Evolutionary conservation across 2,888 invertebrate species (phyloP).

Genomic region (Cataglyphis albicans): DNA sequence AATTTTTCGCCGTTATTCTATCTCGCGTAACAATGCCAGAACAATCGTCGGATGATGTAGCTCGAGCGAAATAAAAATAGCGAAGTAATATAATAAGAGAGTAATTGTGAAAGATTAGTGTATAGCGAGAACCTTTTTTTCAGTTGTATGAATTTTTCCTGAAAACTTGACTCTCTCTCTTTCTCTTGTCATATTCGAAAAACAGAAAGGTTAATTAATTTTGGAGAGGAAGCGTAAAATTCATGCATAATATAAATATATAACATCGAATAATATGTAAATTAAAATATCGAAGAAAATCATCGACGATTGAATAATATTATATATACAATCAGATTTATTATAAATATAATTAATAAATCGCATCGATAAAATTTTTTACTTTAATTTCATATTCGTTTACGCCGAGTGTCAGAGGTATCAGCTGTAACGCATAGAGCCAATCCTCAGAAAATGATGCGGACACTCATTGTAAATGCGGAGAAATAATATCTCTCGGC

Average conservation of each 20-base stretch:
- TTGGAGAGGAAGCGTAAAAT: too few species aligned
- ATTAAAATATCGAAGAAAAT: too few species aligned
- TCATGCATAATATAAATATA: too few species aligned
- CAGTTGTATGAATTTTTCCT: not conserved
- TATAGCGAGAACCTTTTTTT: not conserved
- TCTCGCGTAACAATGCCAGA: not conserved
- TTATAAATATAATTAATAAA: too few species aligned
- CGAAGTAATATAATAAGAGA: not conserved
- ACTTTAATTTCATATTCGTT: too few species aligned
- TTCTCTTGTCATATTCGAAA: too few species aligned
- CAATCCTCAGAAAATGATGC: not conserved
- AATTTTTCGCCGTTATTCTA: not conserved
- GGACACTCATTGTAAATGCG: not conserved
- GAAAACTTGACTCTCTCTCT: not conserved
- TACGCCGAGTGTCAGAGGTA: not conserved
- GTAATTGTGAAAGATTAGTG: not conserved
- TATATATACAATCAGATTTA: too few species aligned
- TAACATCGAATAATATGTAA: too few species aligned
- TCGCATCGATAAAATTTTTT: too few species aligned
- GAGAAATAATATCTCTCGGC: not conserved
- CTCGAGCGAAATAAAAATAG: not conserved
- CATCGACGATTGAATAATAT: too few species aligned
- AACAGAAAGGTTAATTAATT: too few species aligned
- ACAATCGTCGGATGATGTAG: not conserved
- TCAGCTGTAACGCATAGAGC: not conserved